Evolutionary conservation across 2,113 vertebrate species (phyloP).

Genomic region (Pteronura brasiliensis): DNA sequence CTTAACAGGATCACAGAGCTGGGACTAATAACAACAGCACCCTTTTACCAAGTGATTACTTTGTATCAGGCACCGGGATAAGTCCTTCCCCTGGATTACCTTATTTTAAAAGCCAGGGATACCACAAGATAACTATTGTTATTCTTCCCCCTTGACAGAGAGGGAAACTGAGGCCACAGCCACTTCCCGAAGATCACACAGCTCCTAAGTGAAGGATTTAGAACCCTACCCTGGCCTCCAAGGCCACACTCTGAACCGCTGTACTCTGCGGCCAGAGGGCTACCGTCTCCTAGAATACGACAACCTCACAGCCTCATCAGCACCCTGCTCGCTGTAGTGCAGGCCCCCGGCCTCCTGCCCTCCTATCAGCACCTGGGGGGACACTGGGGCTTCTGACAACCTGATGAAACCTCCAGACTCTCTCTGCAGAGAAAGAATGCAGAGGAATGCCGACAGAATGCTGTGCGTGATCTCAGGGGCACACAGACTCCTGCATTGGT

Average conservation of each 20-base stretch:
- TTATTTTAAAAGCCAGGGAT: neutral
- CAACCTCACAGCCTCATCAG: neutral
- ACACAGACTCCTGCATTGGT: neutral
- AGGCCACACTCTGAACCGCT: fast-evolving
- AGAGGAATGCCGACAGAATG: neutral
- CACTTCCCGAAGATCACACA: neutral
- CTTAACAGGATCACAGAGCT: neutral
- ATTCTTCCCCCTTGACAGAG: neutral
- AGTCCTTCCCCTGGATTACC: neutral
- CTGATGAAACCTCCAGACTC: neutral
- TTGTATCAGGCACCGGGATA: neutral
- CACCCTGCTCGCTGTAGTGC: neutral
- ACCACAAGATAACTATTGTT: neutral
- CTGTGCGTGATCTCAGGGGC: neutral
- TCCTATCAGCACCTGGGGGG: neutral
- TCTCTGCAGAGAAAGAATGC: neutral
- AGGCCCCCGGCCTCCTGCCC: neutral
- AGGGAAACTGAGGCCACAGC: neutral
- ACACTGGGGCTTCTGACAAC: neutral
- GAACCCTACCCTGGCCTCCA: neutral
- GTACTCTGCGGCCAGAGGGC: neutral
- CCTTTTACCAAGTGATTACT: neutral
- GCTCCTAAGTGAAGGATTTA: neutral
- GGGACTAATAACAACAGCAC: neutral
- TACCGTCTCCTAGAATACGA: neutral